Evolutionary conservation across 2,888 invertebrate species (phyloP), one percentile per base, ranked within the genome.

Genomic region (Hedya salicella): DNA sequence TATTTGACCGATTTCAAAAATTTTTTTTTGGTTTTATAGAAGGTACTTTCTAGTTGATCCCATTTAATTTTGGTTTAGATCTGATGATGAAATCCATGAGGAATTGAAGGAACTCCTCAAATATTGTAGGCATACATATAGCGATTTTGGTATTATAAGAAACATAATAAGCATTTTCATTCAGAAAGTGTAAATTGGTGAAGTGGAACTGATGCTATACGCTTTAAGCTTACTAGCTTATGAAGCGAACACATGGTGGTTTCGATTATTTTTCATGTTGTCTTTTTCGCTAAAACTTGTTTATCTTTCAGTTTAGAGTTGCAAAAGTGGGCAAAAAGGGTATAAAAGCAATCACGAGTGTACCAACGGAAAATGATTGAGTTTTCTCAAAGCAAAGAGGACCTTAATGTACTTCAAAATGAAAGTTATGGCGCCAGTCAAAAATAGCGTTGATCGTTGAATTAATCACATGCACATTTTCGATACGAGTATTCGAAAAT

Each of bases 341-440:
- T n/a, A 36, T 5, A 14, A 36, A 48, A 59, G 59, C 44, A 59
- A 48, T 59, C 19, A 48, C 14, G 59, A 46, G 32, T n/a, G 54
- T 11, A 40, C 46, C 32, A 19, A 11, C 32, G 19, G n/a, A 59
- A 19, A 9, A 48, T 36, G 30, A 50, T 32, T 16, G 9, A n/a
- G 32, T n/a, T 19, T 59, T 19, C 19, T n/a, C 11, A 21, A 36
- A 19, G 32, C 46, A 19, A 59, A 48, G 36, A 19, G 32, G 11
- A 14, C 14, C 9, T 30, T 16, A 14, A 16, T 50, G 16, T 9
- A 3, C 3, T 13, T 14, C 6, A 6, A 49, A 13, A 6, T 14
- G 36, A 36, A 36, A 36, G 11, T 9, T 36, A 11, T 11, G 6
- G 2, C 11, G 2, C 36, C 36, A 9, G 6, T 36, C 5, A 36